These are phyloP conservation scores for Sceloporus tristichus DNA, from an alignment of 2,113 vertebrate species.

Conservation along the genomic window DNA sequence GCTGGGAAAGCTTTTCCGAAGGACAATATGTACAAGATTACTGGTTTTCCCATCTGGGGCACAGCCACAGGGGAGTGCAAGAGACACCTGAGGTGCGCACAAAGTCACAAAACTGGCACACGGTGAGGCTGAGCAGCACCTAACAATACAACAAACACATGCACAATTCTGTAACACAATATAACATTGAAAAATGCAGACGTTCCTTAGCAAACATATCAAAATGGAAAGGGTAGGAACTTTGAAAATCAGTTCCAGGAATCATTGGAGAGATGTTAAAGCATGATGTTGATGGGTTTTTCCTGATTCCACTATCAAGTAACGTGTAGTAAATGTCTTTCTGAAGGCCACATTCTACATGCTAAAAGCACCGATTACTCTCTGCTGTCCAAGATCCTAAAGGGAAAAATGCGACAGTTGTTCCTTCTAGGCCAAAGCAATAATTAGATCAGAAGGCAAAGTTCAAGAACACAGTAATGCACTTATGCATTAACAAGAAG, in stretches of 20 bases:
- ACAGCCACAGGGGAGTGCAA: neutral
- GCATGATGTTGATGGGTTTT: slow-evolving; percentile 10
- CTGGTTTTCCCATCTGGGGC: neutral
- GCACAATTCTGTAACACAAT: neutral
- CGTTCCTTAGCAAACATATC: neutral
- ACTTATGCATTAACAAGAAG: slow-evolving; percentile 65
- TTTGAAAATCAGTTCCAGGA: slow-evolving; percentile 21
- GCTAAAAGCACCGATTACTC: slow-evolving; percentile 35
- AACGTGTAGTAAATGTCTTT: slow-evolving; percentile 20
- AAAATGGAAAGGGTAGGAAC: neutral
- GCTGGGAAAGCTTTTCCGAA: no score
- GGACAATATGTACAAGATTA: neutral
- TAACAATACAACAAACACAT: no score
- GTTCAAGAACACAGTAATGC: slow-evolving; percentile 62
- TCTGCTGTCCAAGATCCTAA: slow-evolving; percentile 22
- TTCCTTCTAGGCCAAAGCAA: slow-evolving; percentile 51
- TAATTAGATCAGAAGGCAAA: slow-evolving; percentile 62
- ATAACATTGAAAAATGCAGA: neutral
- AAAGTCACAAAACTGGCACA: neutral
- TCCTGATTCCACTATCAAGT: slow-evolving; percentile 15
- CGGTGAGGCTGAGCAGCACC: neutral
- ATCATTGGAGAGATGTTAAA: neutral
- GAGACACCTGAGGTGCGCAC: neutral
- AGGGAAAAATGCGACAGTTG: slow-evolving; percentile 37
- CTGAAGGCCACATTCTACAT: slow-evolving; percentile 25